Base-by-base conservation (phyloP, 2,113 vertebrate species). In the Ancistrus triradiatus region DNA sequence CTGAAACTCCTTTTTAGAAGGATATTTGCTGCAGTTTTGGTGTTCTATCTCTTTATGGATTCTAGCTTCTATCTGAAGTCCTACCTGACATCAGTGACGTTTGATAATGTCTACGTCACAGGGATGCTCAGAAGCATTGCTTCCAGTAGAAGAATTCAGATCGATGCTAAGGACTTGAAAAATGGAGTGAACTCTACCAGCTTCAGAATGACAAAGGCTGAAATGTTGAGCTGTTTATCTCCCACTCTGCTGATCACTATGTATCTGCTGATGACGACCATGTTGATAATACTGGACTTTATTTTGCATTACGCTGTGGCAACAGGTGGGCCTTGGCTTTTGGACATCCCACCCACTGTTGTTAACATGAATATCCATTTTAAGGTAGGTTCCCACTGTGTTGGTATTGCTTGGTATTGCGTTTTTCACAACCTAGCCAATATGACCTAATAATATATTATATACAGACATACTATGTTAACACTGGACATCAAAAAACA, bases 71-170 rank as follows among this genome's bases (percentile, higher is more conserved):
- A 95, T 69, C 72, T 98, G 43, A 90, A 87, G 60, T 84, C 76
- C 1, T 98, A 95, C 18, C 82, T 98, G 74, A 91, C 88, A 0
- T 76, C 90, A 25, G 73, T 92, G 17, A 59, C 2, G 13, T 98
- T 98, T 58, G 93, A 97, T 77, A 98, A 95, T 6, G 28, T 76
- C 24, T 85, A 87, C 4, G 70, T 86, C 3, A 89, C 90, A n/a
- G 66, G 68, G 58, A 75, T 82, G 48, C 77, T 93, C 50, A 44
- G 63, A 24, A 35, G 0, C 19, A 81, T 82, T 59, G 78, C 74
- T 7, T 1, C 1, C 1, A 69, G 72, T 2, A 74, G 67, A 61
- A 76, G 74, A 27, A 38, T 72, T 11, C 67, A 80, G 10, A 50
- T 85, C 5, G 31, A 76, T 22, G 40, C 28, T 3, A 25, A 59